Evolutionary conservation across 2,797 vertebrate species (phyloP).

Genomic region (Microctenopoma lineatum): DNA sequence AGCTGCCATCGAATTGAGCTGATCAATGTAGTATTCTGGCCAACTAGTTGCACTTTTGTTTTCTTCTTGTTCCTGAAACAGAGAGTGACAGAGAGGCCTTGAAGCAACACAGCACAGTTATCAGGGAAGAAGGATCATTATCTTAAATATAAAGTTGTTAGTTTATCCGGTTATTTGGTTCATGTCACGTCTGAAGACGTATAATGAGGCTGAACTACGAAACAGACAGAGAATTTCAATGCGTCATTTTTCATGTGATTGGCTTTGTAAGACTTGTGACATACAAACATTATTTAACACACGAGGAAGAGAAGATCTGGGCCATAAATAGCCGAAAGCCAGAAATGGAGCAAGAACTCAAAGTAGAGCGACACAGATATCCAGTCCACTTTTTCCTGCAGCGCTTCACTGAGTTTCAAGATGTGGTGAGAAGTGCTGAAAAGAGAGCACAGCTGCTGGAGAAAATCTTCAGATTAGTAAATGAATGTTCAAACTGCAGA

Average conservation of each 20-base stretch:
- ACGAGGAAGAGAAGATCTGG: constrained; percentile 30
- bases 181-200: constrained; percentile 17
- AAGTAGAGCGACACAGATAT: constrained; percentile 78
- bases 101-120: constrained; percentile 2
- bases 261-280: constrained; percentile 19
- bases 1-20: constrained; percentile 98
- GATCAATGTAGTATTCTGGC: constrained; percentile 99
- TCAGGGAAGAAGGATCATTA: not conserved
- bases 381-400: constrained; percentile 52
- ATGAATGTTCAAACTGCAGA: constrained; percentile 63
- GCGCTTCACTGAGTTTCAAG: constrained; percentile 43
- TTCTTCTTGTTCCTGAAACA: constrained; percentile 95
- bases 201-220: constrained; percentile 39
- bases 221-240: constrained; percentile 27
- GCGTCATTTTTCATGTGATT: constrained; percentile 32
- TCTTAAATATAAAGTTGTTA: not conserved
- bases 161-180: constrained; percentile 11
- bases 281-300: constrained; percentile 43
- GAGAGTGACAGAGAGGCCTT: not conserved
- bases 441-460: constrained; percentile 63
- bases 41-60: constrained; percentile 99
- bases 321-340: constrained; percentile 43
- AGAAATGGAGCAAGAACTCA: constrained; percentile 55
- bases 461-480: constrained; percentile 71
- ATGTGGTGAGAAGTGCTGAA: constrained; percentile 47